Base-by-base conservation (phyloP, 2,888 invertebrate species). In the Oxytorus armatus region DNA sequence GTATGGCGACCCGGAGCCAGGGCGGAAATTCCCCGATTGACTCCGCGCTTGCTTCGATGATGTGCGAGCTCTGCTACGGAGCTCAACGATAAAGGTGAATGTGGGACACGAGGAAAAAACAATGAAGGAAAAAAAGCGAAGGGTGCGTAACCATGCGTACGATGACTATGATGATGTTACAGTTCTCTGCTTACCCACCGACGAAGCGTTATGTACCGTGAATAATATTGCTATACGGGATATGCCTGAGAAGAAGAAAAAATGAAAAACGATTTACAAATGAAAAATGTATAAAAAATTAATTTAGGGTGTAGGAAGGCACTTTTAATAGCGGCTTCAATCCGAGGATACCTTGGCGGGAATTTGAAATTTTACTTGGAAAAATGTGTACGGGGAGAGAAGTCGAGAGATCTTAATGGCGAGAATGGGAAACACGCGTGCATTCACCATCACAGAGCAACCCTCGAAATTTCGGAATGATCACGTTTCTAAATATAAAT, bases 1-100 rank as follows among this genome's bases (percentile, higher is more conserved):
- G 44, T 29, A 16, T 53, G 44, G 36, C 59, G 33, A 66, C 18
- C 36, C 72, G 55, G 73, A 57, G 72, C 51, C 77, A 73, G 73
- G 77, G 77, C 80, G 80, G 80, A 80, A 80, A 77, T 77, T 80
- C 73, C 73, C 55, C 73, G 80, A 80, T 80, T 80, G 80, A 73
- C 74, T 69, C 25, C 44, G 33, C 29, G 47, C 7, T 75, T 33
- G 65, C 69, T 65, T 42, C 25, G 44, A n/a, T 16, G 68, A 25
- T 39, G 69, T 16, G 73, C 61, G 36, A 42, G 53, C 44, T n/a
- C n/a, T n/a, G n/a, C n/a, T n/a, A n/a, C n/a, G n/a, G 29, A 44
- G 55, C 69, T 23, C 55, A 16, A 33, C 39, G 73, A 53, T 39
- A 23, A 39, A 11, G 18, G 42, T 10, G 23, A 73, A 80, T 73